phyloP scores from a whole-genome alignment of 2,888 invertebrate genomes.

The Tenthredo distinguenda region DNA sequence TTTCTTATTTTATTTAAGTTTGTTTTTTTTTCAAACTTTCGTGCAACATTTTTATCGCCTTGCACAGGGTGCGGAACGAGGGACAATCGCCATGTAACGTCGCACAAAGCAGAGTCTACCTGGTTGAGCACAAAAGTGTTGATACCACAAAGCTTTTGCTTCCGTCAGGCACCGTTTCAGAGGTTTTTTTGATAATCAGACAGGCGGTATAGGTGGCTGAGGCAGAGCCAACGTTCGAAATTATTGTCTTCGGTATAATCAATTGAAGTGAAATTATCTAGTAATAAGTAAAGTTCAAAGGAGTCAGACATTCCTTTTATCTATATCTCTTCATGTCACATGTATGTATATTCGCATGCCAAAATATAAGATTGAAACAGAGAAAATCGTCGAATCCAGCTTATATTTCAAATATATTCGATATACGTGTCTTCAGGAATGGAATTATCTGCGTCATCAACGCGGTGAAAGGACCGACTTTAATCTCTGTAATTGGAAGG shows the following conservation, averaged over 20 bases:
- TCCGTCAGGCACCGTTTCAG: background rate
- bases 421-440: background rate
- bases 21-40: background rate
- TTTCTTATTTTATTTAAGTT: background rate
- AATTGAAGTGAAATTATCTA: background rate
- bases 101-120: background rate
- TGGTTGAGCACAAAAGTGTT: background rate
- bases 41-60: background rate
- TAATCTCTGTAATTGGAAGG: background rate
- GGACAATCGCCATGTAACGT: background rate
- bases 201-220: background rate
- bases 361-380: background rate
- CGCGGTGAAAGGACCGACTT: background rate
- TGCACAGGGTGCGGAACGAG: background rate
- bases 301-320: background rate
- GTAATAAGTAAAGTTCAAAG: background rate
- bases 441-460: background rate
- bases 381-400: background rate
- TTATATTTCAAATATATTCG: background rate
- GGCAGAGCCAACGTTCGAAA: background rate
- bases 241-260: background rate
- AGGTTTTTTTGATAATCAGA: background rate
- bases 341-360: no score
- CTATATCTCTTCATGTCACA: background rate
- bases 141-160: constrained; percentile 3